Base-by-base conservation (phyloP, 2,113 vertebrate genomes). In the Miniopterus natalensis region DNA sequence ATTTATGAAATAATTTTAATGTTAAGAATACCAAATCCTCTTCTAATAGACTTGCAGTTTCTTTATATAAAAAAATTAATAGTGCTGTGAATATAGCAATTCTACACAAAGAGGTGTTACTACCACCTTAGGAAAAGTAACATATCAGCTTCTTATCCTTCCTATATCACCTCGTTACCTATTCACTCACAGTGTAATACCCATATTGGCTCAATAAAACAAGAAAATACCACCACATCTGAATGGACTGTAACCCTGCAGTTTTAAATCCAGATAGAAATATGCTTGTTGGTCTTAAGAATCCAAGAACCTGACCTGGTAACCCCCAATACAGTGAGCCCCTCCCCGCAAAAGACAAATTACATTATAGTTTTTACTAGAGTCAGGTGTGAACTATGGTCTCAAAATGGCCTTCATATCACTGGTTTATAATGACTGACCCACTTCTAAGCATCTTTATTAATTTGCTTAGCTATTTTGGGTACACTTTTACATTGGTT, bases 1-100 rank as follows among this genome's bases (percentile, higher is more conserved):
- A 90, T 53, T 85, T 68, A 81, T 66, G 55, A 45, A 81, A 55
- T 55, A 73, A 83, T 8, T 27, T 92, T 83, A 92, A 87, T 77
- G 45, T 57, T 77, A 90, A 86, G 15, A 80, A 63, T 27, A 84
- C 3, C 18, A 90, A 59, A 90, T 93, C 31, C 8, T 80, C 59
- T 90, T 77, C n/a, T 66, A 68, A 70, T 49, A 94, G 25, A 88
- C 13, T 59, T 57, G 7, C 13, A 89, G 11, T 95, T 57, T 47
- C 63, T 51, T 77, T 78, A 45, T 40, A 42, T 51, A 4, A 81
- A 85, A 21, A 88, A 31, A 36, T 49, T 94, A 59, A 77, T 27
- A 70, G 40, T 88, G 36, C 3, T 63, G 63, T 79, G 31, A 85
- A 29, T 68, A 66, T 10, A 77, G 15, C 49, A 87, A 84, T 51